phyloP scores from a whole-genome alignment of 2,113 vertebrate genomes.

The Desmodus rotundus region DNA sequence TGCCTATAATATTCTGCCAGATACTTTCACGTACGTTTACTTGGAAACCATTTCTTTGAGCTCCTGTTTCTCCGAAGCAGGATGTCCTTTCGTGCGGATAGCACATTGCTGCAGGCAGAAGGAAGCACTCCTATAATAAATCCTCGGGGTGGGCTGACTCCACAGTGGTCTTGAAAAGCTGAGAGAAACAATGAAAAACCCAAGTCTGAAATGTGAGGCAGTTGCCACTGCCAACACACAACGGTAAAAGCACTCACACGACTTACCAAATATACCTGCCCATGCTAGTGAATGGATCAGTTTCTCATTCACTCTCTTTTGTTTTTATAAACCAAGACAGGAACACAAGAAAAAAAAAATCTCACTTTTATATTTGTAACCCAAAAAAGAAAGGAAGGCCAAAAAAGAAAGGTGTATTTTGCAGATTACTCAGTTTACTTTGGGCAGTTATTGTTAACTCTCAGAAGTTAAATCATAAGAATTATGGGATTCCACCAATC shows the following conservation, averaged over 20 bases:
- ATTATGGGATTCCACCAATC: background rate
- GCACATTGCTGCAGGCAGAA: constrained; percentile 52
- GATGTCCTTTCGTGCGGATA: constrained; percentile 32
- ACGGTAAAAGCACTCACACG: constrained; percentile 28
- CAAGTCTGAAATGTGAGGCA: background rate
- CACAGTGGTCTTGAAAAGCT: constrained; percentile 20
- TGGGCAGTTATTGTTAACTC: background rate
- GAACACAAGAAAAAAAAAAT: background rate
- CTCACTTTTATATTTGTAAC: background rate
- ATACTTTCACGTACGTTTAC: background rate
- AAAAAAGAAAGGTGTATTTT: background rate
- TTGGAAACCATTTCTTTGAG: constrained; percentile 22
- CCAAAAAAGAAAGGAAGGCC: background rate
- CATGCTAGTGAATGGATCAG: background rate
- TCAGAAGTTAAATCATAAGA: background rate
- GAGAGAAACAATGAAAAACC: constrained; percentile 27
- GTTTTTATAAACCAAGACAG: constrained; percentile 15
- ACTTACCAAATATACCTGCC: background rate
- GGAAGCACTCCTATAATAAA: constrained; percentile 36
- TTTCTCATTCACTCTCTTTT: background rate
- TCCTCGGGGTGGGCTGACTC: background rate
- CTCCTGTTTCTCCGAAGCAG: constrained; percentile 20
- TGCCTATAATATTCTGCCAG: background rate
- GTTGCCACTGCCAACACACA: background rate
- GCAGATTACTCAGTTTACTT: background rate